These are phyloP conservation scores for Lepidochitona cinerea DNA, from an alignment of 2,888 invertebrate species.

Conservation along the genomic window DNA sequence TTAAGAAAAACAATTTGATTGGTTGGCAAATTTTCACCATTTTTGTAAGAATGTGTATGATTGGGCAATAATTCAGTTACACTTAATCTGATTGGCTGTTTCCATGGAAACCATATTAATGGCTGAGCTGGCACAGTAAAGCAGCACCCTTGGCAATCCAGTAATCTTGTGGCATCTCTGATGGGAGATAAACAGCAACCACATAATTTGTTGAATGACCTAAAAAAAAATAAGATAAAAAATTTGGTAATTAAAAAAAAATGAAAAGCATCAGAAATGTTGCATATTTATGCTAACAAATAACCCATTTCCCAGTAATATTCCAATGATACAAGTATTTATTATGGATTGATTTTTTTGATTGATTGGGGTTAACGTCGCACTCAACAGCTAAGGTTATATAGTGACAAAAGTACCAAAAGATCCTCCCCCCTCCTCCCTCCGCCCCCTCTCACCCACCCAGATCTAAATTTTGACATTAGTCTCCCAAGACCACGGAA, in stretches of 20 bases:
- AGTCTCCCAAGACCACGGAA: no score
- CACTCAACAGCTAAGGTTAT: no score
- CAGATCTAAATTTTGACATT: no score
- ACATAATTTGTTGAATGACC: conserved; percentile 72
- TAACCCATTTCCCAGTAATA: no score
- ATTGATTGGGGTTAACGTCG: no score
- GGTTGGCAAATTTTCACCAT: not conserved
- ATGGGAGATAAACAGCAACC: conserved; percentile 72
- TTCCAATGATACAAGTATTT: no score
- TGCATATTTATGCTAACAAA: no score
- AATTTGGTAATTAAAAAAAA: not conserved
- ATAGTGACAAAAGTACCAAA: no score
- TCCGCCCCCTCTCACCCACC: no score
- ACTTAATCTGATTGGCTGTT: not conserved
- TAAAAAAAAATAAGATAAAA: conserved; percentile 37
- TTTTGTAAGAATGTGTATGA: not conserved
- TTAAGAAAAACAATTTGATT: not conserved
- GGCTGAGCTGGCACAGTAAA: conserved; percentile 84
- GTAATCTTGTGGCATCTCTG: conserved; percentile 77
- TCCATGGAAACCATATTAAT: conserved; percentile 66
- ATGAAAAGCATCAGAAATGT: not conserved
- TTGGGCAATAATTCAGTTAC: not conserved
- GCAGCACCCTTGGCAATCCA: conserved; percentile 94
- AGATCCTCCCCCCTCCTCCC: no score
- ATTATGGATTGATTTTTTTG: no score